Base-by-base conservation (phyloP, 2,797 vertebrate genomes). In the Mormyrus proboscirostris region DNA sequence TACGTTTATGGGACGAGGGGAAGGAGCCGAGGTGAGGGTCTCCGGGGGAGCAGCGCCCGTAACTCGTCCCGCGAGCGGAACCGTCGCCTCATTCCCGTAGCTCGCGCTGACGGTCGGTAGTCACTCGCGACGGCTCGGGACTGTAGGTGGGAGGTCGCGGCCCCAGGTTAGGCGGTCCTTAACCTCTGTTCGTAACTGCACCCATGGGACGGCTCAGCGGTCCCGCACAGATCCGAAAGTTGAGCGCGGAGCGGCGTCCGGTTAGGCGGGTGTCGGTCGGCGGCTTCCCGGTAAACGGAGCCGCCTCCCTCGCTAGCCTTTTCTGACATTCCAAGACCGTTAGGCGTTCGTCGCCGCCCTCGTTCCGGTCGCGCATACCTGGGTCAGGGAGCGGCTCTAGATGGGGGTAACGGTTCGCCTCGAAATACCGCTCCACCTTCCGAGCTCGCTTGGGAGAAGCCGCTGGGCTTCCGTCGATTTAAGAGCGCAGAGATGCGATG, bases 11-110 rank as follows among this genome's bases (percentile, higher is more conserved):
- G 89, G 87, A 73, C 47, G 22, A 89, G 89, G 87, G 89, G 49
- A 89, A 49, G 89, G 62, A 88, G 69, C 57, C 41, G 84, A 89
- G 90, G 90, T 91, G 89, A 91, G 85, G 79, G 38, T 62, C 44
- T 90, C 88, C 86, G 51, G 86, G 53, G 87, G 44, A 10, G 76
- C 14, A 47, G 76, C 41, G 19, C 76, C 41, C 16, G 76, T 38
- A 38, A 16, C 29, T 33, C 33, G 4, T 33, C 65, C 25, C 29
- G 65, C 65, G 10, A 33, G 29, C 69, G 29, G 12, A 65, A 9
- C 59, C 22, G 59, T 65, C 59, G 22, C 22, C 22, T 65, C 22
- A 29, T 29, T 29, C 8, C 29, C 8, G 59, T 2, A n/a, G 59
- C 59, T 65, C 59, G 59, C 59, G 22, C 59, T 65, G 59, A 29